Evolutionary conservation across 2,888 invertebrate species (phyloP).

Genomic region (Macaria liturata): DNA sequence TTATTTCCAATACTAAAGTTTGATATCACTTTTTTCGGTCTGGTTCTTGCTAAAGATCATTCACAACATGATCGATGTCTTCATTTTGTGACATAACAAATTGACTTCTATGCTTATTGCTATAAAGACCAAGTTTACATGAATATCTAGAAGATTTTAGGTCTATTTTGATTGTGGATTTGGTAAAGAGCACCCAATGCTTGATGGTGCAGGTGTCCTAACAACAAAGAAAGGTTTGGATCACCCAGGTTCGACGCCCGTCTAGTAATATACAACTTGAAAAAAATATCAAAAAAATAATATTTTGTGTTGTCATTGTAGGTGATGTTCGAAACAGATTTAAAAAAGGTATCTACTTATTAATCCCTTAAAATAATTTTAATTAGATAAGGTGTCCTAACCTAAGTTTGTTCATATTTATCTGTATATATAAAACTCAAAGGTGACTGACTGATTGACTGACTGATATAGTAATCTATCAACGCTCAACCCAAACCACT

Average conservation of each 20-base stretch:
- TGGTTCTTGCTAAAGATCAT: slow-evolving; percentile 5
- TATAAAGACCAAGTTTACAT: too few species aligned
- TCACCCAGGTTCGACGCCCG: slow-evolving; percentile 61
- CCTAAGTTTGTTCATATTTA: too few species aligned
- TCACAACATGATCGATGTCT: slow-evolving; percentile 5
- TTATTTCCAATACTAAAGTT: not conserved
- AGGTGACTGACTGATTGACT: too few species aligned
- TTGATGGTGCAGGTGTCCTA: slow-evolving; percentile 75
- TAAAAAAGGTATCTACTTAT: too few species aligned
- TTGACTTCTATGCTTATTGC: not conserved
- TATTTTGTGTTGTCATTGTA: too few species aligned
- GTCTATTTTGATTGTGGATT: slow-evolving; percentile 49
- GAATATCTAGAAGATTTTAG: slow-evolving; percentile 23
- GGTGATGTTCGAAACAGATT: too few species aligned
- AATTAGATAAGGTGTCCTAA: too few species aligned
- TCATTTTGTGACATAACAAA: slow-evolving; percentile 16
- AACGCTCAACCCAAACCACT: too few species aligned
- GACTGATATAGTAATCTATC: too few species aligned
- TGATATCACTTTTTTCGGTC: slow-evolving; percentile 7
- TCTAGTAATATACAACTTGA: slow-evolving; percentile 65
- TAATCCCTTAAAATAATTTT: too few species aligned
- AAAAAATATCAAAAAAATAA: too few species aligned
- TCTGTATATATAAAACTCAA: too few species aligned
- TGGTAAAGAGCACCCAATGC: slow-evolving; percentile 72
- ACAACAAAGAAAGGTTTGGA: slow-evolving; percentile 63